These are phyloP conservation scores for Tinamus major DNA, from an alignment of 2,797 vertebrate genomes.

Conservation along the genomic window DNA sequence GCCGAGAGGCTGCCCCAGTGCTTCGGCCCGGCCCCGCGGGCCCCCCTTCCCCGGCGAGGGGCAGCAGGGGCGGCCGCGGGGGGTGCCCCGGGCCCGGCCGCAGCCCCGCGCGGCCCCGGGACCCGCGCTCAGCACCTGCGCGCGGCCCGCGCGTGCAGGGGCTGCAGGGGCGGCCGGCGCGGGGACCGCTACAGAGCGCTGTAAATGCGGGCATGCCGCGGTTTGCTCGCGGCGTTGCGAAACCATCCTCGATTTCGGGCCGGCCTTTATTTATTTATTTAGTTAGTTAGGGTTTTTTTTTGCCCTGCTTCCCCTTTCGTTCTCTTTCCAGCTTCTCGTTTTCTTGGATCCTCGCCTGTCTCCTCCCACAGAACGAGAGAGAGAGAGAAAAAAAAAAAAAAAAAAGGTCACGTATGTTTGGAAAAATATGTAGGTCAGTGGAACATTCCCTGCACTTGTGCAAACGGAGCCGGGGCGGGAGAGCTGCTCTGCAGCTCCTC, in stretches of 20 bases:
- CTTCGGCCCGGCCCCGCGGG: not conserved
- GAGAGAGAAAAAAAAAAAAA: constrained; percentile 12
- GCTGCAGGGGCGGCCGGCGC: not conserved
- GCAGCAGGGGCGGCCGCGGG: too few species aligned
- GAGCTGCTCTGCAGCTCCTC: constrained; percentile 35
- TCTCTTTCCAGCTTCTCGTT: constrained; percentile 71
- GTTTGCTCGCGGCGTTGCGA: constrained; percentile 34
- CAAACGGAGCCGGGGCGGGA: constrained; percentile 73
- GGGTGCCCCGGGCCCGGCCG: too few species aligned
- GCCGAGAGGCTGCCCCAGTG: not conserved
- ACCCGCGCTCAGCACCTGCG: too few species aligned
- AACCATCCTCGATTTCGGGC: constrained; percentile 51
- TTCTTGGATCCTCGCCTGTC: constrained; percentile 81
- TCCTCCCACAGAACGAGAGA: constrained; percentile 78
- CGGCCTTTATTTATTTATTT: not conserved
- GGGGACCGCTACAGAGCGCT: not conserved
- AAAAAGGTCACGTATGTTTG: constrained; percentile 86
- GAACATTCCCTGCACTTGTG: constrained; percentile 84
- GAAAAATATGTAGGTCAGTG: constrained; percentile 88
- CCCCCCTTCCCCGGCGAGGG: too few species aligned
- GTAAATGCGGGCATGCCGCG: not conserved
- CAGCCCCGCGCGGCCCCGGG: too few species aligned
- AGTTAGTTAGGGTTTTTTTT: not conserved
- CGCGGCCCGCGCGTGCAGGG: too few species aligned
- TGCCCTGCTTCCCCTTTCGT: constrained; percentile 33